Percentiles rank a stretch among this genome's conserved stretches.
phyloP scores from a whole-genome alignment of 2,797 vertebrate species.

The Chaetophractus vellerosus region DNA sequence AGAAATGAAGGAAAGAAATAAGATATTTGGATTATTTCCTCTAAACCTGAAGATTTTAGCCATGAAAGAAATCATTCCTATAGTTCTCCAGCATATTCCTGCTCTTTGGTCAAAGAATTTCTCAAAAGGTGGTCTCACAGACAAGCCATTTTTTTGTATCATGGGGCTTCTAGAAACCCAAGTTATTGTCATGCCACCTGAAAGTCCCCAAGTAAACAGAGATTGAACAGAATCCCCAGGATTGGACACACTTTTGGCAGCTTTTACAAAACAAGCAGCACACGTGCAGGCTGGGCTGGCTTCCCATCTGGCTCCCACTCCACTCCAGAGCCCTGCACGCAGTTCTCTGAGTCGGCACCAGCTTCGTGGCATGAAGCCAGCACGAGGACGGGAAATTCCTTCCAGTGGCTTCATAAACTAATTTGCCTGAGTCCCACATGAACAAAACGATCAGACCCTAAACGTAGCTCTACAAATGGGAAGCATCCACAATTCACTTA shows the following conservation, averaged over 20 bases:
- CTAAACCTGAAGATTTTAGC: neutral
- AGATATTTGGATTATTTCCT: slow-evolving; percentile 11
- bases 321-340: neutral
- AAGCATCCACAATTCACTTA: slow-evolving; percentile 6
- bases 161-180: slow-evolving; percentile 54
- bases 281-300: neutral
- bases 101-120: neutral
- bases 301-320: slow-evolving; percentile 12
- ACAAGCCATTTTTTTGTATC: slow-evolving; percentile 29
- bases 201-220: slow-evolving; percentile 60
- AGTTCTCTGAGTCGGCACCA: neutral
- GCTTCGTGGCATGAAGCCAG: neutral
- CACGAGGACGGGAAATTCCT: slow-evolving; percentile 45
- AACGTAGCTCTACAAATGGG: neutral
- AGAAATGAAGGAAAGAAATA: neutral
- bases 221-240: slow-evolving; percentile 48
- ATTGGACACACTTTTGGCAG: slow-evolving; percentile 45
- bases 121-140: neutral
- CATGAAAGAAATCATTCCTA: neutral
- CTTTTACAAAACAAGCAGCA: slow-evolving; percentile 56
- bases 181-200: slow-evolving; percentile 25
- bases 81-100: neutral
- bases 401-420: slow-evolving; percentile 70
- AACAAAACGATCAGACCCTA: slow-evolving; percentile 9
- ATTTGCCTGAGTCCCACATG: neutral